A percentile compares a stretch with the other conserved stretches of the same genome.
Evolutionary conservation across 1,140 invertebrate genomes (phyloP).

Genomic region (Aplysia californica): DNA sequence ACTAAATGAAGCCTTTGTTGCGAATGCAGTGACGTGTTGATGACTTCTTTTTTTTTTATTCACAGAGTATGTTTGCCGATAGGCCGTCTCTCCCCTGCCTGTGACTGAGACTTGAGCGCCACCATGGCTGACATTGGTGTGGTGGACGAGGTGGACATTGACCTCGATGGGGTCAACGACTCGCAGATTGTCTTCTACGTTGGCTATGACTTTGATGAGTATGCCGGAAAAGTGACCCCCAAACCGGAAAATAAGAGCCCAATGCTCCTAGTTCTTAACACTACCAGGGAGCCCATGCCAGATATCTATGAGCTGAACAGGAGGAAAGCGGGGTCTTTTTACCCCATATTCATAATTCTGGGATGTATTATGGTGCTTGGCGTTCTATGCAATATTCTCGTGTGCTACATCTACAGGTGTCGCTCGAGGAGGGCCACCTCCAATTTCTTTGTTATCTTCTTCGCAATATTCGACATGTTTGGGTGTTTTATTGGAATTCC

Average conservation of each 20-base stretch:
- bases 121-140: neutral
- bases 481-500: conserved; percentile 17
- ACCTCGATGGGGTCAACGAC: no score
- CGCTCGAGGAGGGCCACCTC: conserved; percentile 14
- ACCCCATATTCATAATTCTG: conserved; percentile 9
- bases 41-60: no score
- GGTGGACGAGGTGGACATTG: neutral
- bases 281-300: neutral
- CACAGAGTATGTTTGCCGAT: no score
- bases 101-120: neutral
- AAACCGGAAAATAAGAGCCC: neutral
- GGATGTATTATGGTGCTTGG: conserved; percentile 21
- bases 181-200: neutral
- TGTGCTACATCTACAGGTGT: conserved; percentile 25
- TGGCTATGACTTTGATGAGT: neutral
- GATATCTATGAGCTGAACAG: conserved; percentile 10
- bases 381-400: conserved; percentile 12
- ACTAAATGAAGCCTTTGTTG: no score
- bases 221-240: neutral
- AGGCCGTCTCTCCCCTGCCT: neutral
- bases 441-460: conserved; percentile 26
- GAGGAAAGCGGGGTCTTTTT: conserved; percentile 4
- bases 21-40: no score
- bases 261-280: neutral
- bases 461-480: conserved; percentile 19